Conservation (phyloP, 2,888 invertebrate genomes). For the Spodoptera littoralis region DNA sequence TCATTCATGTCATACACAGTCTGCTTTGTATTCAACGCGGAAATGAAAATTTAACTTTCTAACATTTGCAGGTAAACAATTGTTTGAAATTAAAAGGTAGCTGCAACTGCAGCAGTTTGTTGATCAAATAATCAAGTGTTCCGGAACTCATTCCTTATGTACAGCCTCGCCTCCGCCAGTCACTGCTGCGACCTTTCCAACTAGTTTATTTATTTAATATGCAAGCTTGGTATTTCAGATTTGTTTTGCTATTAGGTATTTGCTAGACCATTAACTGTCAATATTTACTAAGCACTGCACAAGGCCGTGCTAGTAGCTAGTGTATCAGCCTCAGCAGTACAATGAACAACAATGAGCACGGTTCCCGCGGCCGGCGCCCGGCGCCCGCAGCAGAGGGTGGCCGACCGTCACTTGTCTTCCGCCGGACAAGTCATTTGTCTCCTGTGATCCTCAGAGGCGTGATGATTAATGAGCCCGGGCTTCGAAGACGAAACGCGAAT, state of each 20-base stretch:
- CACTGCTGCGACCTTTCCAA: not conserved
- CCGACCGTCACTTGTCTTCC: not conserved
- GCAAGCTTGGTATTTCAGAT: no score
- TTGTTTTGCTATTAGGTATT: no score
- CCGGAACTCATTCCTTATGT: not conserved
- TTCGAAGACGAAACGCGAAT: not conserved
- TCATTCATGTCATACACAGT: slow-evolving; percentile 2
- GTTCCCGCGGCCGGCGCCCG: no score
- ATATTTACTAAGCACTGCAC: no score
- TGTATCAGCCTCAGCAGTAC: no score
- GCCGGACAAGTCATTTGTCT: slow-evolving; percentile 22
- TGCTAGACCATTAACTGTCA: no score
- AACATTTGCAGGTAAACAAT: not conserved
- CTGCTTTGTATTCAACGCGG: not conserved
- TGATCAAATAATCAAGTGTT: not conserved
- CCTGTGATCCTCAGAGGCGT: slow-evolving; percentile 11
- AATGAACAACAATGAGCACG: no score
- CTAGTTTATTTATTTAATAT: not conserved
- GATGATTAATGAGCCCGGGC: slow-evolving; percentile 20
- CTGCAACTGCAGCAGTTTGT: not conserved
- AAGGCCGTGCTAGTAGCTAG: no score
- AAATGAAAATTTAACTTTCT: slow-evolving; percentile 5
- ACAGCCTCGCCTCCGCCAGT: not conserved
- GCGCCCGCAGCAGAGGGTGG: no score
- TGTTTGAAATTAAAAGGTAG: not conserved